phyloP scores from a whole-genome alignment of 2,797 vertebrate species.

The Scarus forsteni region DNA sequence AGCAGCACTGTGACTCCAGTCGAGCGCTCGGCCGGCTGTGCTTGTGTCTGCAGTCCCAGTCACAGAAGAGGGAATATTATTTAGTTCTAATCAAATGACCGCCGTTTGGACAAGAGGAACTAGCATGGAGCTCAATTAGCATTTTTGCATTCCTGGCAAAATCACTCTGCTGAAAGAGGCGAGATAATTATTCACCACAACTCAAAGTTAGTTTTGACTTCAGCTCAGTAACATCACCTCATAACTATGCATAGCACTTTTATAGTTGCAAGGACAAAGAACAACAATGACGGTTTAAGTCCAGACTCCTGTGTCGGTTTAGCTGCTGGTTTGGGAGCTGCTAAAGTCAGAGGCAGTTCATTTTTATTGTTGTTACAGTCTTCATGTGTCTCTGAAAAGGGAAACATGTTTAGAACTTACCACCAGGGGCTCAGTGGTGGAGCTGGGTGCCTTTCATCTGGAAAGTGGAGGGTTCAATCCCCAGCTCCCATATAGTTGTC shows the following conservation, averaged over 20 bases:
- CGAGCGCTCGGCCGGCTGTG: conserved; percentile 65
- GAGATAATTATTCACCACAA: conserved; percentile 50
- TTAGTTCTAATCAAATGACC: conserved; percentile 79
- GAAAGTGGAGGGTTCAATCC: too few relatives aligned
- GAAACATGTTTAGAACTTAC: too few relatives aligned
- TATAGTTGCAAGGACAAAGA: conserved; percentile 15
- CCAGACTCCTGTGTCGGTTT: background rate
- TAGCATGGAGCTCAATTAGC: conserved; percentile 56
- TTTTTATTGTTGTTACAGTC: too few relatives aligned
- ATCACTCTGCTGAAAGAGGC: conserved; percentile 42
- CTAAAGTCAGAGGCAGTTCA: too few relatives aligned
- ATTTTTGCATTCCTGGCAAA: conserved; percentile 67
- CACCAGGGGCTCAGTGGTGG: too few relatives aligned
- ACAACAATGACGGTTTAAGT: conserved; percentile 4
- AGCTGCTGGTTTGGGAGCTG: background rate
- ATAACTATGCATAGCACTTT: conserved; percentile 31
- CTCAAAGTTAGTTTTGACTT: conserved; percentile 40
- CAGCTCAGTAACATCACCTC: conserved; percentile 18
- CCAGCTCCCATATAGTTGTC: too few relatives aligned
- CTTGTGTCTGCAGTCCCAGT: conserved; percentile 76
- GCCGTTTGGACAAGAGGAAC: conserved; percentile 66
- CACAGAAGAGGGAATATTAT: conserved; percentile 78
- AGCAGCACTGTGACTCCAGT: conserved; percentile 67
- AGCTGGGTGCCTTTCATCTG: too few relatives aligned
- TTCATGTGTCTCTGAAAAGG: background rate